A percentile compares a stretch with the other conserved stretches of the same genome.
Evolutionary conservation across 2,888 invertebrate species (phyloP).

Genomic region (Drosophila prostipennis): DNA sequence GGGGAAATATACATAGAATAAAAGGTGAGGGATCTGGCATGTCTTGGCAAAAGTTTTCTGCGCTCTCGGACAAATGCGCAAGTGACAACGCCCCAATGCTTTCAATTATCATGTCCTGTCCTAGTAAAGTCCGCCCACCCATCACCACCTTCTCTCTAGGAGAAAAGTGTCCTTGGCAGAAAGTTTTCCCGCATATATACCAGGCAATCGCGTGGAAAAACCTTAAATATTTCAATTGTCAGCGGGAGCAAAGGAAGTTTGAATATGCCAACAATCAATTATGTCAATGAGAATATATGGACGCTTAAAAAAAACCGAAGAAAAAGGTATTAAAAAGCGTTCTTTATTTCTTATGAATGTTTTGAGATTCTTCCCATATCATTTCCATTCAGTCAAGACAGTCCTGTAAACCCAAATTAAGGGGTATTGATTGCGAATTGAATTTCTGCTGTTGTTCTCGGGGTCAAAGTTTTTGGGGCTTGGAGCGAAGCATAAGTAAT

Average conservation of each 20-base stretch:
- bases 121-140: background rate
- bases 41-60: constrained; percentile 26
- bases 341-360: too few relatives aligned
- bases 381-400: background rate
- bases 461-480: constrained; percentile 37
- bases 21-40: constrained; percentile 1
- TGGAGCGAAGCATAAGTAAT: constrained; percentile 56
- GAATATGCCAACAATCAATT: constrained; percentile 1
- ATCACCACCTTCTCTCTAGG: constrained; percentile 4
- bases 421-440: constrained; percentile 19
- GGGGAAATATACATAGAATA: background rate
- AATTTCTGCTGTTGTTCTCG: constrained; percentile 36
- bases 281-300: background rate
- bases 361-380: background rate
- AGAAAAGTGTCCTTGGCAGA: constrained; percentile 29
- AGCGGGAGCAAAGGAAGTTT: background rate
- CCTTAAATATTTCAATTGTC: constrained; percentile 3
- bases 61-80: constrained; percentile 18
- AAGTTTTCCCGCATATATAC: constrained; percentile 21
- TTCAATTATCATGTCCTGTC: constrained; percentile 57
- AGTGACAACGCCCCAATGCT: constrained; percentile 53
- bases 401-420: background rate
- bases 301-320: too few relatives aligned
- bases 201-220: constrained; percentile 23
- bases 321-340: too few relatives aligned